Evolutionary conservation across 2,113 vertebrate genomes (phyloP).

Genomic region (Mirza zaza): DNA sequence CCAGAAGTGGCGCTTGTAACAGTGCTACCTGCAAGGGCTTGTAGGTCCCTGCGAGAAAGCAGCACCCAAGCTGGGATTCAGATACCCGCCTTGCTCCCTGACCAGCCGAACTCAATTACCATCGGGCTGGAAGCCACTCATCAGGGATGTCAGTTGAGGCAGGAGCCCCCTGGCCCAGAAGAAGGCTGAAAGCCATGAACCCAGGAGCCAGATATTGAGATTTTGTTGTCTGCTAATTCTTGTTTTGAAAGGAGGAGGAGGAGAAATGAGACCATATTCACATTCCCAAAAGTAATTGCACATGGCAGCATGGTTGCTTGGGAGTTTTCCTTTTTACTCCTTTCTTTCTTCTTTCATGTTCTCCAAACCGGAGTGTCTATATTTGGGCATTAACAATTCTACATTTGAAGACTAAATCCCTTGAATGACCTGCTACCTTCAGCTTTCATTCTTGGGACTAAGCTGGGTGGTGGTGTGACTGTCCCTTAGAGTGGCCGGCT

Average conservation of each 20-base stretch:
- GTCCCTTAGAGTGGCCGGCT: background rate
- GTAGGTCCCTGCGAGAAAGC: background rate
- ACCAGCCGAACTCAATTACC: background rate
- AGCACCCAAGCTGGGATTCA: background rate
- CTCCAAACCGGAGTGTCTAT: background rate
- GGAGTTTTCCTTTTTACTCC: too few species aligned
- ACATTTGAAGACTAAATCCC: background rate
- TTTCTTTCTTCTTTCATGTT: background rate
- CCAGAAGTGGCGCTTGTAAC: background rate
- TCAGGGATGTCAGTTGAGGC: slow-evolving; percentile 29
- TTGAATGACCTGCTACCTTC: background rate
- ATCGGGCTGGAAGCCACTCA: background rate
- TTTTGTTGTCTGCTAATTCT: background rate
- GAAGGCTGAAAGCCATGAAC: background rate
- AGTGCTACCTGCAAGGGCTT: too few species aligned
- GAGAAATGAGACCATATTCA: background rate
- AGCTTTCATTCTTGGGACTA: background rate
- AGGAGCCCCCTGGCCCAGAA: background rate
- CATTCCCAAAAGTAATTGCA: background rate
- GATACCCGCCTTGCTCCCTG: background rate
- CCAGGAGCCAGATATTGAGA: background rate
- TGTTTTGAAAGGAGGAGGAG: background rate
- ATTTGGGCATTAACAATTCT: background rate
- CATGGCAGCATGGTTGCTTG: background rate
- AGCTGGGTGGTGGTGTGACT: background rate